Percentiles rank a stretch among this genome's conserved stretches.
phyloP scores from a whole-genome alignment of 1,140 invertebrate species.

The Heliothis virescens region DNA sequence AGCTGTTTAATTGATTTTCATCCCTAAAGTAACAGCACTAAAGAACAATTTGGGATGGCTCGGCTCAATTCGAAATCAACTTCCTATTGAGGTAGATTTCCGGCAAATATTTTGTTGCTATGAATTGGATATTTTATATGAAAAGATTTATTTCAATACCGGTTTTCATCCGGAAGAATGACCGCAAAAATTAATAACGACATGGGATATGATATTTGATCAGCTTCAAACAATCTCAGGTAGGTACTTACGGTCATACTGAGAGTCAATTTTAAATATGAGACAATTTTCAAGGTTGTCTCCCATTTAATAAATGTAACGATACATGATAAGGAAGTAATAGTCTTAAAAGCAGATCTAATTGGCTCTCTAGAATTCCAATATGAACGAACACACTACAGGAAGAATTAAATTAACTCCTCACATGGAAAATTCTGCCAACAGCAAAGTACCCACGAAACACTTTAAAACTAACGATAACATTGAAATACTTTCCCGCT shows the following conservation, averaged over 20 bases:
- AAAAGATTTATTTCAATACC: not conserved
- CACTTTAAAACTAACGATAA: not conserved
- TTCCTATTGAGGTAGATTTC: constrained; percentile 17
- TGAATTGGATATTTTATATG: constrained; percentile 2
- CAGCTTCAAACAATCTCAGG: too few relatives aligned
- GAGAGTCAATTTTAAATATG: too few relatives aligned
- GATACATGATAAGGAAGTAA: too few relatives aligned
- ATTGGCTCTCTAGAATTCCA: too few relatives aligned
- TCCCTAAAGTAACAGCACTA: not conserved
- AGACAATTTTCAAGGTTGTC: too few relatives aligned
- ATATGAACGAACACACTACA: too few relatives aligned
- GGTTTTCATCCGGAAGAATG: not conserved
- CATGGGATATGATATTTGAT: too few relatives aligned
- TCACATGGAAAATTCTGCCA: not conserved
- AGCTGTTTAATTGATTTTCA: constrained; percentile 4
- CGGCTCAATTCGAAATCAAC: constrained; percentile 16
- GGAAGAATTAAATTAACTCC: not conserved
- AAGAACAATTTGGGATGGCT: not conserved
- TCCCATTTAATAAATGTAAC: too few relatives aligned
- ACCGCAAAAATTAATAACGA: constrained; percentile 5
- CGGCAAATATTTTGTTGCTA: constrained; percentile 19
- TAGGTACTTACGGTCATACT: too few relatives aligned
- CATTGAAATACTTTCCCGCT: not conserved
- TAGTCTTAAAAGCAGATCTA: too few relatives aligned
- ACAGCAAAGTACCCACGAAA: not conserved